These are phyloP conservation scores for Andrena minutula DNA, from an alignment of 2,888 invertebrate species.

Conservation along the genomic window DNA sequence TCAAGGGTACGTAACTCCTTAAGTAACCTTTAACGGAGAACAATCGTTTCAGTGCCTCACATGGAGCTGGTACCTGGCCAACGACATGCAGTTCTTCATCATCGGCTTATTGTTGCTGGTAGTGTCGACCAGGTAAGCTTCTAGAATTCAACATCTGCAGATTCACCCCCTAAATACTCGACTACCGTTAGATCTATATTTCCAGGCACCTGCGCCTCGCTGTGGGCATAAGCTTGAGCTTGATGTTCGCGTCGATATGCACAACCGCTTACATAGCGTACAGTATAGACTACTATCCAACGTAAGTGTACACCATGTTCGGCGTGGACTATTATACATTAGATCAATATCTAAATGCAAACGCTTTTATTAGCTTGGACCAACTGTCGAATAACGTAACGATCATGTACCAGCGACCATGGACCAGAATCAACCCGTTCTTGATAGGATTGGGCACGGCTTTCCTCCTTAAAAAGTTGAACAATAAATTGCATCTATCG, in stretches of 20 bases:
- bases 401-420: constrained; percentile 83
- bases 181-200: constrained; percentile 39
- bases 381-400: constrained; percentile 82
- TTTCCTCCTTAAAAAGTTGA: constrained; percentile 82
- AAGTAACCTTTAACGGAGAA: neutral
- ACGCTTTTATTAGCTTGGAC: constrained; percentile 81
- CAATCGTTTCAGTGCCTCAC: constrained; percentile 83
- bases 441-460: constrained; percentile 85
- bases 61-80: constrained; percentile 86
- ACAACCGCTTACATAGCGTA: constrained; percentile 83
- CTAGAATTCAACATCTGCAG: neutral
- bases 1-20: no score
- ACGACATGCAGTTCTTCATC: constrained; percentile 85
- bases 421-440: constrained; percentile 83
- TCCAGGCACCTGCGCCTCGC: constrained; percentile 83
- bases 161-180: neutral
- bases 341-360: neutral
- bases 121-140: constrained; percentile 84
- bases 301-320: constrained; percentile 80
- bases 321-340: neutral
- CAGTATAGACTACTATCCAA: constrained; percentile 82
- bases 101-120: constrained; percentile 82
- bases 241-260: constrained; percentile 78
- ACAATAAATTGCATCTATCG: constrained; percentile 73
- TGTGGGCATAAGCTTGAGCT: constrained; percentile 71